Evolutionary conservation across 2,888 invertebrate species (phyloP), one percentile per base, ranked within the genome.

Genomic region (Dichetophora obliterata): DNA sequence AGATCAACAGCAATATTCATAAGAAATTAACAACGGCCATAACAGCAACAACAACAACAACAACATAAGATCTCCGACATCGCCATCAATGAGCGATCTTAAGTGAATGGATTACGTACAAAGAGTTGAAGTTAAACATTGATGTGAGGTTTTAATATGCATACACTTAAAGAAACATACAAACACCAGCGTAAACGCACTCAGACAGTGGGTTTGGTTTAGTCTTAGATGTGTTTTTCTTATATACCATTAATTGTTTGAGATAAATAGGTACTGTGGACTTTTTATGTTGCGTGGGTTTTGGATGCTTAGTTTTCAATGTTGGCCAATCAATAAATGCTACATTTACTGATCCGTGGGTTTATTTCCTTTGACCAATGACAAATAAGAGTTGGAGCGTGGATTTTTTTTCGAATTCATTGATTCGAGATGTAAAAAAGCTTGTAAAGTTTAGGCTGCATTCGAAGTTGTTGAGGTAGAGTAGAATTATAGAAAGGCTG

Each of bases 1-100:
- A 65, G 77, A 72, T 66, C 79, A 77, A 71, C 79, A 77, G 57
- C 80, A 75, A 61, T 34, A 31, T 14, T 34, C 9, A 34, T 34
- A 27, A 65, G 43, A 43, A 43, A 43, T 43, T 54, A 34, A 34
- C 27, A 19, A 43, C 8, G 66, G 9, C 66, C 50, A 16, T 27
- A 59, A 24, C 34, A 68, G 24, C 59, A 59, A 24, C 50, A 65
- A 22, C 31, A 68, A 50, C 75, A 68, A 14, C 24, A 27, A 61
- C 31, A n/a, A n/a, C n/a, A n/a, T n/a, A n/a, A n/a, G n/a, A 14
- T 63, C 19, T 2, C n/a, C 37, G 19, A 52, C 16, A 61, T 37
- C 54, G 69, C 59, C 72, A 43, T 43, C 61, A 61, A 72, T 72
- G 61, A 72, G 34, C 16, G 43, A 34, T 5, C 24, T 1, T 9